These are phyloP conservation scores for Rhizomys pruinosus DNA, from an alignment of 2,113 vertebrate species.

Conservation along the genomic window DNA sequence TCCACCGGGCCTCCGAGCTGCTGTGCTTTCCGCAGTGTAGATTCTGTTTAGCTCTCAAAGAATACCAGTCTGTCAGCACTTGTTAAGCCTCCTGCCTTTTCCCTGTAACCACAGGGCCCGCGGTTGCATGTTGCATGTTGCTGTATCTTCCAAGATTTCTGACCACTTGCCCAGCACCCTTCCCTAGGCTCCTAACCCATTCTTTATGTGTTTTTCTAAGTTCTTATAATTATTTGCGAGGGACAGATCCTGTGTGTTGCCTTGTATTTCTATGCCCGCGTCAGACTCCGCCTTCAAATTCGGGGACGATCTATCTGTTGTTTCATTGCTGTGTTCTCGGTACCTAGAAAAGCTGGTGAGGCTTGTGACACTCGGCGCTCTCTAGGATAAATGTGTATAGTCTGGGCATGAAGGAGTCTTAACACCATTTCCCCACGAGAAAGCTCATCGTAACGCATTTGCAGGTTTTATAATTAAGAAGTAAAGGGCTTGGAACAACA, in stretches of 20 bases:
- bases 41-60: slow-evolving; percentile 11
- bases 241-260: neutral
- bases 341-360: neutral
- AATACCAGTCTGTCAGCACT: neutral
- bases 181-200: neutral
- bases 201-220: neutral
- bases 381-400: neutral
- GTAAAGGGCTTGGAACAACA: neutral
- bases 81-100: neutral
- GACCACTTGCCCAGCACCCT: neutral
- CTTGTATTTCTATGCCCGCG: neutral
- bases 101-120: neutral
- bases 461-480: neutral
- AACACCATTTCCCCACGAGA: neutral
- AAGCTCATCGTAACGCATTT: neutral
- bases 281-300: neutral
- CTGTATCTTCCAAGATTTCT: neutral
- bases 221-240: neutral
- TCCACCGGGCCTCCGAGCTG: neutral
- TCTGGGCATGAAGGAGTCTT: neutral
- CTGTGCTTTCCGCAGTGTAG: neutral
- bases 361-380: neutral
- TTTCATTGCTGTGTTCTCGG: neutral
- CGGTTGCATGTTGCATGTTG: neutral
- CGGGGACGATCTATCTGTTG: neutral